phyloP scores from a whole-genome alignment of 2,888 invertebrate genomes.

The Callimorpha dominula region DNA sequence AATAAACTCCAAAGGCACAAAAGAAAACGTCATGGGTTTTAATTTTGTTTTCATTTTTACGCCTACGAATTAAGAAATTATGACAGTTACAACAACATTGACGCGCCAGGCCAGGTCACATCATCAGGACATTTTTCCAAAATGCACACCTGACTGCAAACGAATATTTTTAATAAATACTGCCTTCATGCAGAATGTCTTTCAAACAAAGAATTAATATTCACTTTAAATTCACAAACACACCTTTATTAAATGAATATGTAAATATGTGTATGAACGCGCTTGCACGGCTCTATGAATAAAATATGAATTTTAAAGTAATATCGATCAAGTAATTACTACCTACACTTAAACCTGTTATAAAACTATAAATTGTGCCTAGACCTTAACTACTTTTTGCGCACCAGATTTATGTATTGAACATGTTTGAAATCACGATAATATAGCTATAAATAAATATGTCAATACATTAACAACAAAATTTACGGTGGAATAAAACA shows the following conservation, averaged over 20 bases:
- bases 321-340: conserved; percentile 47
- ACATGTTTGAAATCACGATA: conserved; percentile 33
- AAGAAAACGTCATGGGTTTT: no score
- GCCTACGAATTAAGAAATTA: no score
- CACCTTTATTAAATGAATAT: conserved; percentile 35
- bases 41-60: no score
- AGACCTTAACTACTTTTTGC: conserved; percentile 41
- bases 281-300: conserved; percentile 31
- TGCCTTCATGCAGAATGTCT: not conserved
- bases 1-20: no score
- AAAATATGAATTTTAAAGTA: conserved; percentile 48
- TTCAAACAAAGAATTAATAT: conserved; percentile 10
- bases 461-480: not conserved
- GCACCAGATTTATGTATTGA: conserved; percentile 28
- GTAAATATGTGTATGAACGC: conserved; percentile 31
- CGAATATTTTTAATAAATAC: not conserved
- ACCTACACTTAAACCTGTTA: conserved; percentile 44
- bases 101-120: no score
- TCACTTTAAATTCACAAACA: conserved; percentile 25
- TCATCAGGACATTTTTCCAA: no score
- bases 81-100: no score
- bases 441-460: conserved; percentile 22
- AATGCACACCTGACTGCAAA: no score
- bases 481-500: not conserved
- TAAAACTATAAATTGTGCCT: conserved; percentile 45